Percentiles rank a stretch among this genome's conserved stretches.
phyloP scores from a whole-genome alignment of 53 echinoderm and acorn worm species.

The Holothuria scabra region DNA sequence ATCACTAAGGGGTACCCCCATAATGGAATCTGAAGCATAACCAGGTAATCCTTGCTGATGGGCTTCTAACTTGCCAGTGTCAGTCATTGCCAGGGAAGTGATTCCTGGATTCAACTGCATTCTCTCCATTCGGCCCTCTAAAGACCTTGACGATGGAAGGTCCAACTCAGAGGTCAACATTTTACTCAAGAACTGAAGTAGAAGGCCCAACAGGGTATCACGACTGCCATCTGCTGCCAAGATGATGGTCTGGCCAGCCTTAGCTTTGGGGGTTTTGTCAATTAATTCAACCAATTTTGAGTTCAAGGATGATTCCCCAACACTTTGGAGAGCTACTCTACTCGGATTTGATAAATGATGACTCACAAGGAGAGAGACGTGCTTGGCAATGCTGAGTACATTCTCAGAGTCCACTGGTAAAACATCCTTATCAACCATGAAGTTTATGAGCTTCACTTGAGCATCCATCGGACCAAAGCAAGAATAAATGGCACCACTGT shows the following conservation, averaged over 20 bases:
- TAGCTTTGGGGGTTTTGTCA: conserved; percentile 45
- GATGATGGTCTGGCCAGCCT: conserved; percentile 34
- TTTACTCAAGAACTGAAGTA: conserved; percentile 72
- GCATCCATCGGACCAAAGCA: conserved; percentile 95
- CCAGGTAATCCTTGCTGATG: conserved; percentile 24
- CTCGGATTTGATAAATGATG: conserved; percentile 24
- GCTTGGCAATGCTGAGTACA: conserved; percentile 30
- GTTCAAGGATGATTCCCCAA: conserved; percentile 26
- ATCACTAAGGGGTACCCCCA: conserved; percentile 67
- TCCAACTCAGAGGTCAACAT: conserved; percentile 58
- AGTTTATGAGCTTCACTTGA: conserved; percentile 77
- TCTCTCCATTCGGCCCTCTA: conserved; percentile 71
- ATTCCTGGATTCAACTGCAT: conserved; percentile 7
- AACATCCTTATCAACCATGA: conserved; percentile 50
- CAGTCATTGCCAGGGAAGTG: conserved; percentile 45
- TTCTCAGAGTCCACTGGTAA: conserved; percentile 25
- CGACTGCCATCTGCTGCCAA: conserved; percentile 66
- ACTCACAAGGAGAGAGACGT: conserved; percentile 22
- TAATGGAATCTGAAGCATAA: conserved; percentile 20
- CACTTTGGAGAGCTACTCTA: conserved; percentile 31
- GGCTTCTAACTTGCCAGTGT: conserved; percentile 62
- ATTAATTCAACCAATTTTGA: conserved; percentile 41
- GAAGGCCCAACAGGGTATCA: conserved; percentile 81
- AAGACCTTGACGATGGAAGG: conserved; percentile 33
- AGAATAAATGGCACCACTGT: conserved; percentile 87